These are phyloP conservation scores for Xenops minutus DNA, from an alignment of 2,797 vertebrate species.

Conservation along the genomic window DNA sequence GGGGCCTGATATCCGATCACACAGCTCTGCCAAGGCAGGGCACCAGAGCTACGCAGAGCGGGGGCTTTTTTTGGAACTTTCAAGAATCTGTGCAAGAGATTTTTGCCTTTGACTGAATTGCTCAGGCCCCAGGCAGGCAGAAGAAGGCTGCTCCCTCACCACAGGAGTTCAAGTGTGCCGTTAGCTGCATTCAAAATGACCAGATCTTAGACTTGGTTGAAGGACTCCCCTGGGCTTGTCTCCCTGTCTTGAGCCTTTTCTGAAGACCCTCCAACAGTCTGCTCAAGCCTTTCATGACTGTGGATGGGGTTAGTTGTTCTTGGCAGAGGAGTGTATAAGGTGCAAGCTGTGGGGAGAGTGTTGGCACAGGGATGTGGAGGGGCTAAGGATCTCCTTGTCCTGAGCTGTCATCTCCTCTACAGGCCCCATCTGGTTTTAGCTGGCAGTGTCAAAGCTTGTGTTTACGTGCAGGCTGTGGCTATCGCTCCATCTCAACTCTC, in stretches of 20 bases:
- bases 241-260: neutral
- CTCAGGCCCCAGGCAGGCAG: neutral
- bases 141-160: neutral
- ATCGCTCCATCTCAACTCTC: slow-evolving; percentile 30
- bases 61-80: neutral
- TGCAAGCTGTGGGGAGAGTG: neutral
- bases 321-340: neutral
- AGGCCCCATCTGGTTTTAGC: neutral
- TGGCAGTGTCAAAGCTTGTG: neutral
- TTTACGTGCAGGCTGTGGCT: slow-evolving; percentile 49
- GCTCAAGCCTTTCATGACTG: neutral
- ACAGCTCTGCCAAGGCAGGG: neutral
- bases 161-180: fast-evolving
- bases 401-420: neutral
- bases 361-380: neutral
- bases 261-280: neutral
- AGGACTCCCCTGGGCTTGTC: neutral
- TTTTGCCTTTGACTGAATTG: neutral
- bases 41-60: neutral
- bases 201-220: neutral
- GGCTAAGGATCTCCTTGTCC: neutral
- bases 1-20: fast-evolving
- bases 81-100: neutral
- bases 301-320: neutral
- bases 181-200: neutral